Evolutionary conservation across 2,888 invertebrate species (phyloP), one percentile per base, ranked within the genome.

Genomic region (Coelopa pilipes): DNA sequence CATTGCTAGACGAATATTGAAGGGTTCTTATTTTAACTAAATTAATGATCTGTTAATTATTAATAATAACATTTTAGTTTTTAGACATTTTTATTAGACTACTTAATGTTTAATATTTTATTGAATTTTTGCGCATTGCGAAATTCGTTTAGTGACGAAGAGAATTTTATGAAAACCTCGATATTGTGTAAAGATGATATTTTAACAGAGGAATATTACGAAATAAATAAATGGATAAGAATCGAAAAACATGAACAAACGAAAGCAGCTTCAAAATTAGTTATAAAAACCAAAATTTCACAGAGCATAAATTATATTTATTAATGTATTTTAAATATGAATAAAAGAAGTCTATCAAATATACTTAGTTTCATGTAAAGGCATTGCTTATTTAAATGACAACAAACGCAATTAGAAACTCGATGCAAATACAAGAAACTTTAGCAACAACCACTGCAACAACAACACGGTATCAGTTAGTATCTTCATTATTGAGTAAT

Each of bases 301-400:
- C 50, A 70, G 60, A 66, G 57, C 57, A 59, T 69, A 69, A 69
- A 69, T 66, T 69, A 69, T 69, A 69, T 69, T 69, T 69, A 69
- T 70, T 70, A 70, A 34, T 70, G 70, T 70, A 70, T 70, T 70
- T 70, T 62, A 70, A 50, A 70, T 70, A 70, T 62, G 50, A 70
- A 50, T 15, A 66, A 66, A 62, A 62, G n/a, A 45, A 45, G n/a
- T 53, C 3, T 49, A 53, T 21, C 62, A 62, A 70, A 49, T 70
- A 70, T 62, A 70, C 50, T 62, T 62, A 46, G 66, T 50, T 66
- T 50, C 19, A 66, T 66, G 66, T 66, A 66, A 66, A 66, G 12
- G n/a, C 19, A 66, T 66, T 49, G 66, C 50, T 66, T 24, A 21
- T 21, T 66, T 17, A 47, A 47, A 21, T 49, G 49, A 66, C 17